A percentile compares a stretch with the other conserved stretches of the same genome.
These are phyloP conservation scores for Pseudomyrmex pallidus DNA, from an alignment of 1,140 invertebrate species.

Conservation along the genomic window DNA sequence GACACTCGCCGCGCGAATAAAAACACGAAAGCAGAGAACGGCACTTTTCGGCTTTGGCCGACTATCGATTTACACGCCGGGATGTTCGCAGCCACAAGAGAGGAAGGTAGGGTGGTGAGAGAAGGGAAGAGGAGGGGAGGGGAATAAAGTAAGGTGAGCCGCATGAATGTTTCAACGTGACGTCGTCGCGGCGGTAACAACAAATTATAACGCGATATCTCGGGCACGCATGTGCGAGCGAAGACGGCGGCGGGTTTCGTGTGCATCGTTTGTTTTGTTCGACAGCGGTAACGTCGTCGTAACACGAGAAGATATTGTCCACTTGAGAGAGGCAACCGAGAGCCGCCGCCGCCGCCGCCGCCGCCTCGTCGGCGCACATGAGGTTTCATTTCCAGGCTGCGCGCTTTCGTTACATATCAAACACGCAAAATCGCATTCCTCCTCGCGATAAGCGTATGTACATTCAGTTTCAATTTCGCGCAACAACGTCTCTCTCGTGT, in stretches of 20 bases:
- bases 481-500: background rate
- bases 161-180: conserved; percentile 33
- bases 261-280: conserved; percentile 71
- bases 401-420: conserved; percentile 22
- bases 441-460: conserved; percentile 3
- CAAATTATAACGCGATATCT: conserved; percentile 69
- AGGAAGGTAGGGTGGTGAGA: background rate
- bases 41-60: conserved; percentile 13
- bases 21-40: background rate
- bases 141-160: background rate
- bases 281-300: conserved; percentile 73
- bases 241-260: conserved; percentile 31
- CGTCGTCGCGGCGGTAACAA: conserved; percentile 43
- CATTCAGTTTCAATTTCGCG: background rate
- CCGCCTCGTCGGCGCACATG: no score
- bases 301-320: conserved; percentile 79
- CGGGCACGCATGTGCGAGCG: background rate
- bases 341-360: conserved; percentile 63
- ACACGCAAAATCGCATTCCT: conserved; percentile 18
- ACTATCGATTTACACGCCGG: conserved; percentile 41
- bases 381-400: conserved; percentile 55
- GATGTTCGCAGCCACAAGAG: background rate
- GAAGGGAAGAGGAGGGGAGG: background rate
- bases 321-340: conserved; percentile 69
- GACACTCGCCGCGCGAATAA: no score